Conservation (phyloP, 2,797 vertebrate genomes). For the Sebastes iracundus region DNA sequence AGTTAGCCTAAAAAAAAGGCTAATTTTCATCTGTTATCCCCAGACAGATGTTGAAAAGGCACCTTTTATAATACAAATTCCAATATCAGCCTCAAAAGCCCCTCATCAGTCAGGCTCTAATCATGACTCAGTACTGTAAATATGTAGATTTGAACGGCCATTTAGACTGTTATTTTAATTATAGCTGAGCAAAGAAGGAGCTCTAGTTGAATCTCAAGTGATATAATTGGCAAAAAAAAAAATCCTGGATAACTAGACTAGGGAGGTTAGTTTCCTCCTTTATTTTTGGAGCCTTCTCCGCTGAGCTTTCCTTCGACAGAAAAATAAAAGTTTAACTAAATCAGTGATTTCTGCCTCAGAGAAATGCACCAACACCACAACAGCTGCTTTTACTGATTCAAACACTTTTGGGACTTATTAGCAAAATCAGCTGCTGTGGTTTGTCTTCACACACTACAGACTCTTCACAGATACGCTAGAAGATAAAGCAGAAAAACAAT, state of each 20-base stretch:
- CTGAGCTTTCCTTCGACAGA: slow-evolving; percentile 21
- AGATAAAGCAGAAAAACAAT: background rate
- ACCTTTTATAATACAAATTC: background rate
- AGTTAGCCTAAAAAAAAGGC: background rate
- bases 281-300: background rate
- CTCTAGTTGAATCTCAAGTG: background rate
- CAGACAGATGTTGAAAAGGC: background rate
- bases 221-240: background rate
- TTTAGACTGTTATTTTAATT: background rate
- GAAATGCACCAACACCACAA: slow-evolving; percentile 27
- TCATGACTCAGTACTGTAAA: background rate
- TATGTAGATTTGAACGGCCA: background rate
- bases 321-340: slow-evolving; percentile 36
- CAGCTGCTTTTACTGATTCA: slow-evolving; percentile 54
- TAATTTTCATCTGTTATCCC: background rate
- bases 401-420: slow-evolving; percentile 63
- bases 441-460: slow-evolving; percentile 50
- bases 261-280: background rate
- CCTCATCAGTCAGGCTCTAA: background rate
- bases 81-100: background rate
- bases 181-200: background rate
- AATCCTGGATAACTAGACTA: background rate
- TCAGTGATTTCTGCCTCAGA: slow-evolving; percentile 28
- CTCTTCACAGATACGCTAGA: background rate
- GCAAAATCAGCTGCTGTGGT: slow-evolving; percentile 55